A percentile compares a stretch with the other conserved stretches of the same genome.
Conservation (phyloP, 2,113 vertebrate genomes). For the Micronisus gabar region DNA sequence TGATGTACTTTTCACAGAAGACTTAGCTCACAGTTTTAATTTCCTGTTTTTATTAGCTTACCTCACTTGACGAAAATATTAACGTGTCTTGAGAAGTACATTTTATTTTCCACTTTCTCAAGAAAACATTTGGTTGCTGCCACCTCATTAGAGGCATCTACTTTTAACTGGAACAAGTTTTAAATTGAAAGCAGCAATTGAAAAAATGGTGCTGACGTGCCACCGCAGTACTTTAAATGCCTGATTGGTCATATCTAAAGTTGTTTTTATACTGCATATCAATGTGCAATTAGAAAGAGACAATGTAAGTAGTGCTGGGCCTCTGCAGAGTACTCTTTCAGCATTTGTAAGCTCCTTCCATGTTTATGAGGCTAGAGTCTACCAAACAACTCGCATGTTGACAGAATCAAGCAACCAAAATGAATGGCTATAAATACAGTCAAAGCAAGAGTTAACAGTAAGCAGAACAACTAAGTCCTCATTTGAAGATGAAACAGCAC, state of each 20-base stretch:
- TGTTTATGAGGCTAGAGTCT: background rate
- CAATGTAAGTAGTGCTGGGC: background rate
- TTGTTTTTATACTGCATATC: background rate
- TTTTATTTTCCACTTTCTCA: background rate
- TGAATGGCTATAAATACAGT: constrained; percentile 11
- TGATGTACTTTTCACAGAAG: background rate
- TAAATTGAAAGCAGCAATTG: constrained; percentile 33
- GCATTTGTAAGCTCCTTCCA: background rate
- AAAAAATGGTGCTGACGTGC: background rate
- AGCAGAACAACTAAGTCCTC: background rate
- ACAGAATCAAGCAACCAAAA: constrained; percentile 8
- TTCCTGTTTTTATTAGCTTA: background rate
- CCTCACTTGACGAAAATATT: background rate
- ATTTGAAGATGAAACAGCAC: constrained; percentile 6
- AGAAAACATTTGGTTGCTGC: background rate
- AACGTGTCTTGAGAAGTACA: background rate
- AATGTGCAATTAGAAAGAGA: constrained; percentile 4
- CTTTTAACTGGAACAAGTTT: constrained; percentile 36
- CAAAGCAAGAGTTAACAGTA: background rate
- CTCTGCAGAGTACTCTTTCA: background rate
- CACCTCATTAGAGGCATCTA: constrained; percentile 19
- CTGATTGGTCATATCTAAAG: background rate
- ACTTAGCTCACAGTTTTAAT: background rate
- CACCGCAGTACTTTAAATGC: background rate
- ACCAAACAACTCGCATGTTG: background rate